phyloP scores from a whole-genome alignment of 2,113 vertebrate genomes.

The Cephalopholis sonnerati region DNA sequence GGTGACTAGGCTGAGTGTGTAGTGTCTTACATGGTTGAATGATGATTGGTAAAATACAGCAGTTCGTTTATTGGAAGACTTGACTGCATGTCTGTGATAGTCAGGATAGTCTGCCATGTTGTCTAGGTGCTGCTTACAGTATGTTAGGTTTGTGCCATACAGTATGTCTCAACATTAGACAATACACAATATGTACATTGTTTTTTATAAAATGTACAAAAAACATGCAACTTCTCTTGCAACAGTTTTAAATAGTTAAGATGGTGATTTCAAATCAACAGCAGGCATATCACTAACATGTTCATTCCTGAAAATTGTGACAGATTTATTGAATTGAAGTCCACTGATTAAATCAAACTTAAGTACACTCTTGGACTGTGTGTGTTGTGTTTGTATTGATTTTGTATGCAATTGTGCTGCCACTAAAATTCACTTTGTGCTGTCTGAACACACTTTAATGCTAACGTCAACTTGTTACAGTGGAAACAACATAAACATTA shows the following conservation, averaged over 20 bases:
- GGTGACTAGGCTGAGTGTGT: neutral
- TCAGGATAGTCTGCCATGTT: neutral
- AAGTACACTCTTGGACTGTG: neutral
- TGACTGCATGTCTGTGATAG: neutral
- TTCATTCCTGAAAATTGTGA: neutral
- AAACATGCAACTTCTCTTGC: neutral
- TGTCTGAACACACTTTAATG: neutral
- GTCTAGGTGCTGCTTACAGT: neutral
- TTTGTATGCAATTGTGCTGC: neutral
- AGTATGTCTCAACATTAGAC: neutral
- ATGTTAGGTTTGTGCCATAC: constrained; percentile 2
- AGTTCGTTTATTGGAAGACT: neutral
- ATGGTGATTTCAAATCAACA: constrained; percentile 5
- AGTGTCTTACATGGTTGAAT: neutral
- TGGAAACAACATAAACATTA: neutral
- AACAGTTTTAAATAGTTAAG: neutral
- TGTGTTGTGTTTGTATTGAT: neutral
- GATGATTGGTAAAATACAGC: neutral
- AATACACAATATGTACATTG: neutral
- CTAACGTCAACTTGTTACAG: neutral
- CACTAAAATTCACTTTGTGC: neutral
- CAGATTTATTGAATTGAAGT: neutral
- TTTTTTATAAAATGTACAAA: constrained; percentile 10
- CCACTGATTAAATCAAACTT: no score
- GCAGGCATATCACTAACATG: neutral